Conservation (phyloP, 2,888 invertebrate genomes). For the Cenopis cana region DNA sequence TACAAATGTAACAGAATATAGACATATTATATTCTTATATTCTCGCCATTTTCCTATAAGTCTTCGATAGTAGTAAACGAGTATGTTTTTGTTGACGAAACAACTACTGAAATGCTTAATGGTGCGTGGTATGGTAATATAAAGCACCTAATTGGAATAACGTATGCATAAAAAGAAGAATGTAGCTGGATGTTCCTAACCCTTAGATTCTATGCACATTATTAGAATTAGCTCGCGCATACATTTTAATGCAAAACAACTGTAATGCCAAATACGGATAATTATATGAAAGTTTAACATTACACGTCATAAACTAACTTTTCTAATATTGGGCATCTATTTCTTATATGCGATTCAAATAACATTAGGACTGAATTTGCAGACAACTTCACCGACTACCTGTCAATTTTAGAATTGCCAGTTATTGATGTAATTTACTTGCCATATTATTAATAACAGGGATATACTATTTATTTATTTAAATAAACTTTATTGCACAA, state of each 20-base stretch:
- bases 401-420: no score
- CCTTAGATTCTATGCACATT: not conserved
- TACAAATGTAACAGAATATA: no score
- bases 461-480: no score
- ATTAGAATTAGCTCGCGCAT: slow-evolving; percentile 1
- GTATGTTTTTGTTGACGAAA: slow-evolving; percentile 45
- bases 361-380: no score
- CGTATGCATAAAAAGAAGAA: slow-evolving; percentile 29
- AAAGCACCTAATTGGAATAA: slow-evolving; percentile 20
- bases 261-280: not conserved
- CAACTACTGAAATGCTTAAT: slow-evolving; percentile 44
- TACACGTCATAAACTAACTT: not conserved
- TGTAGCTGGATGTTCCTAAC: slow-evolving; percentile 25
- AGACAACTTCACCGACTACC: no score
- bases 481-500: no score
- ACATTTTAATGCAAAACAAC: not conserved
- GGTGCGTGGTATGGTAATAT: slow-evolving; percentile 40
- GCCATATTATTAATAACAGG: no score
- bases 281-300: not conserved
- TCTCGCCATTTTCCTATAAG: slow-evolving; percentile 17
- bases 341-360: no score
- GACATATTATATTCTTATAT: slow-evolving; percentile 7
- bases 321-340: no score
- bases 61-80: slow-evolving; percentile 37
- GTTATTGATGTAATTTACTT: no score